Evolutionary conservation across 92 coral and sea anemone genomes (phyloP).

Genomic region (Parazoanthus darwini): DNA sequence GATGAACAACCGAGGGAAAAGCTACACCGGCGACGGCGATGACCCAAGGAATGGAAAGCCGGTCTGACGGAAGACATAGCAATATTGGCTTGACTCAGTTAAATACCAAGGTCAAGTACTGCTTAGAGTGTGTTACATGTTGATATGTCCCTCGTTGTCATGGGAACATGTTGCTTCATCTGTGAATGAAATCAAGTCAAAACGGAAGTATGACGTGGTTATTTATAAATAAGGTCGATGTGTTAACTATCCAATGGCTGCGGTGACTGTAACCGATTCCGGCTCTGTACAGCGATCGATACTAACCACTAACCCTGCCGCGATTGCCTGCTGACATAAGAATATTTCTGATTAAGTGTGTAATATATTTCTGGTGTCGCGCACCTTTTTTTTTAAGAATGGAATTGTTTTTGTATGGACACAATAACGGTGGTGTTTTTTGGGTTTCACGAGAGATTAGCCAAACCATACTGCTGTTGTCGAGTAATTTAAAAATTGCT

Average conservation of each 20-base stretch:
- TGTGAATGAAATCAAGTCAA: neutral
- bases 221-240: neutral
- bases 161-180: neutral
- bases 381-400: neutral
- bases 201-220: neutral
- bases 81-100: conserved; percentile 26
- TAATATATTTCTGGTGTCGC: too few species aligned
- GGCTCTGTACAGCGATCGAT: neutral
- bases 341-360: neutral
- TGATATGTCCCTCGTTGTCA: conserved; percentile 10
- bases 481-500: neutral
- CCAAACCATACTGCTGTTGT: neutral
- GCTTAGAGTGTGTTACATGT: conserved; percentile 34
- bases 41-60: conserved; percentile 41
- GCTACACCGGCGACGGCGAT: conserved; percentile 1
- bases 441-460: neutral
- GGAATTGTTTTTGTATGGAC: neutral
- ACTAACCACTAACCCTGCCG: neutral
- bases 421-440: neutral
- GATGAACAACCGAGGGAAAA: conserved; percentile 40
- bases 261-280: neutral
- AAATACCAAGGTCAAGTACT: conserved; percentile 38
- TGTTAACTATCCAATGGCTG: neutral
- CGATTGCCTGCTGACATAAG: neutral
- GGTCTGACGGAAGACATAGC: conserved; percentile 30